Evolutionary conservation across 2,888 invertebrate genomes (phyloP), one percentile per base, ranked within the genome.

Genomic region (Lycia hirtaria): DNA sequence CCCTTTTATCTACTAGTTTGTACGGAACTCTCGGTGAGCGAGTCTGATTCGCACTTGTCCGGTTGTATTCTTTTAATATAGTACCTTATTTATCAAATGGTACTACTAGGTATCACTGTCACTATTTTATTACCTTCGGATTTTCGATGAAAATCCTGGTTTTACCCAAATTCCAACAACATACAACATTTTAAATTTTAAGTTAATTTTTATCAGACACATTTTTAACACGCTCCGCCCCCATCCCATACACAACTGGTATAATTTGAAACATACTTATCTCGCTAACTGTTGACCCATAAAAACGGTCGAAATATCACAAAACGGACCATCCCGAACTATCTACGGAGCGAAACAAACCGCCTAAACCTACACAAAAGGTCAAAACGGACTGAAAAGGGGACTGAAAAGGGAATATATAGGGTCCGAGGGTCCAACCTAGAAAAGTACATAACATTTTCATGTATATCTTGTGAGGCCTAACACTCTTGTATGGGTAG

Each of bases 371-470:
- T 82, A 76, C 76, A 82, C 62, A 67, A 67, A 87, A 87, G 88
- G 87, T 87, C 86, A 83, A 80, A 83, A 79, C 80, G 77, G 72
- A 67, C 83, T 80, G 81, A 84, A 86, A 86, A 84, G 80, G 81
- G 84, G 82, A 86, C 89, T 82, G 81, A 49, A 49, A n/a, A 50
- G 52, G 57, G 57, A 58, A 50, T 54, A 54, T 47, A 47, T 51
- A 56, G 51, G 56, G 56, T 51, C 56, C 56, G 56, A 51, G 51
- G 56, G 74, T 79, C 86, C 85, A 86, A 81, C 88, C 88, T 88
- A 88, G 90, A 91, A 91, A 91, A 88, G 89, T 89, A 90, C 88
- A 90, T 89, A 91, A 83, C 84, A 82, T 83, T 80, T 54, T 54
- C 52, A 60, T 60, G 56, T 52, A 62, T 35, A 24, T 55, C 49